Evolutionary conservation across 1,140 invertebrate genomes (phyloP).

Genomic region (Drosophila willistoni): DNA sequence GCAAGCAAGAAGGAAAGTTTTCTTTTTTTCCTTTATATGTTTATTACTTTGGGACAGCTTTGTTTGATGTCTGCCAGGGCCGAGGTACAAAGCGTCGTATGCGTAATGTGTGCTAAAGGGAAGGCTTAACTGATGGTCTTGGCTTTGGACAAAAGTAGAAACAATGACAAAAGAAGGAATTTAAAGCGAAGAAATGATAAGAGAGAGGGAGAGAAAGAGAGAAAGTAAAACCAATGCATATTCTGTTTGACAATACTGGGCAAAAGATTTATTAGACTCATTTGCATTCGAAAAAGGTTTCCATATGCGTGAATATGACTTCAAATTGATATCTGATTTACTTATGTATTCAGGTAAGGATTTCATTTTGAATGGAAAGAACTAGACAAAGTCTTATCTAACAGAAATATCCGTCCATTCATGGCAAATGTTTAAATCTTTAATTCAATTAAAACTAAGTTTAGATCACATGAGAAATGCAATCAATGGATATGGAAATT

Average conservation of each 20-base stretch:
- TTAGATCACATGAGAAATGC: background rate
- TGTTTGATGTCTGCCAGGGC: constrained; percentile 39
- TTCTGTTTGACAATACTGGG: constrained; percentile 8
- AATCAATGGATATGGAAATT: background rate
- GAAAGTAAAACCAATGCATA: constrained; percentile 12
- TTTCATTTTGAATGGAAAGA: background rate
- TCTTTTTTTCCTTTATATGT: constrained; percentile 18
- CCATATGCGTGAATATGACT: constrained; percentile 14
- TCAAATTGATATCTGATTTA: constrained; percentile 30
- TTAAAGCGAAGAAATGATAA: too few relatives aligned
- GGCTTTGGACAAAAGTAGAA: constrained; percentile 11
- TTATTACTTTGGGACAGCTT: constrained; percentile 8
- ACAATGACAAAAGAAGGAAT: background rate
- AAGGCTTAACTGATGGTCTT: constrained; percentile 4
- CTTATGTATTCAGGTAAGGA: constrained; percentile 23
- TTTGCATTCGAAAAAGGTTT: constrained; percentile 36
- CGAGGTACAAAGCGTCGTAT: constrained; percentile 11
- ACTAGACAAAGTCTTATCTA: background rate
- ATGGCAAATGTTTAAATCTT: background rate
- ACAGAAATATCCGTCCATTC: background rate
- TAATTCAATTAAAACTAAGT: background rate
- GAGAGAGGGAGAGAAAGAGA: background rate
- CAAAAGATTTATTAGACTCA: constrained; percentile 23
- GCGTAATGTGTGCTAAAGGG: constrained; percentile 12
- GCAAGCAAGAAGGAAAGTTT: constrained; percentile 10